phyloP scores from a whole-genome alignment of 1,140 invertebrate species.

The Leptinotarsa texana region DNA sequence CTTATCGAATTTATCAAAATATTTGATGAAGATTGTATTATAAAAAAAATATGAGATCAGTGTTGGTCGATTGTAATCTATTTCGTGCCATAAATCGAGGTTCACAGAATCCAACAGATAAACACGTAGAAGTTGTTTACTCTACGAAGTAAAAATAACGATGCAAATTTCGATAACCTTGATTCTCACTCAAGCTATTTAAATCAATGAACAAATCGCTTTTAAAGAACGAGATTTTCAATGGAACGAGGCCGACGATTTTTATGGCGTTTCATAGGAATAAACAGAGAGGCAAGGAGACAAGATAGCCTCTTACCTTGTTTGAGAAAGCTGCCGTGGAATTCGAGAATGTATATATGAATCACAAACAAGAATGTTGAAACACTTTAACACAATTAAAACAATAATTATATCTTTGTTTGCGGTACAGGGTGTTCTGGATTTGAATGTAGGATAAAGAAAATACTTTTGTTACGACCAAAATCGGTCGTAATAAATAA shows the following conservation, averaged over 20 bases:
- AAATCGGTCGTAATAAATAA: no score
- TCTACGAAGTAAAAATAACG: conserved; percentile 3
- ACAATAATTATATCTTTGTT: no score
- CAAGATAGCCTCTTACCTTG: no score
- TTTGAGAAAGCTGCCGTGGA: no score
- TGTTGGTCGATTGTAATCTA: not conserved
- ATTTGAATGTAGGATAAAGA: no score
- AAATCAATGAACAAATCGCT: not conserved
- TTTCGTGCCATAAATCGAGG: not conserved
- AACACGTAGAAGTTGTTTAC: conserved; percentile 1
- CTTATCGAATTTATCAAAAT: conserved; percentile 4
- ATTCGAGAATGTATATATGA: not conserved
- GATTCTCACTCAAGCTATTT: not conserved
- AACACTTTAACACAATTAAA: not conserved
- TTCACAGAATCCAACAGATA: not conserved
- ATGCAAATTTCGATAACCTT: conserved; percentile 6
- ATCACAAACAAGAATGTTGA: not conserved
- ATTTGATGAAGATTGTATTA: not conserved
- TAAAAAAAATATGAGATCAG: not conserved
- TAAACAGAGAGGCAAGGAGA: not conserved
- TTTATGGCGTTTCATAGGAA: not conserved
- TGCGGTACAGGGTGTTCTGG: no score
- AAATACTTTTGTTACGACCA: no score
- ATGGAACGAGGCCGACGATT: not conserved
- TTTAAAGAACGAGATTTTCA: not conserved